Percentiles rank a stretch among this genome's conserved stretches.
phyloP scores from a whole-genome alignment of 2,113 vertebrate genomes.

The Oostethus manadensis region DNA sequence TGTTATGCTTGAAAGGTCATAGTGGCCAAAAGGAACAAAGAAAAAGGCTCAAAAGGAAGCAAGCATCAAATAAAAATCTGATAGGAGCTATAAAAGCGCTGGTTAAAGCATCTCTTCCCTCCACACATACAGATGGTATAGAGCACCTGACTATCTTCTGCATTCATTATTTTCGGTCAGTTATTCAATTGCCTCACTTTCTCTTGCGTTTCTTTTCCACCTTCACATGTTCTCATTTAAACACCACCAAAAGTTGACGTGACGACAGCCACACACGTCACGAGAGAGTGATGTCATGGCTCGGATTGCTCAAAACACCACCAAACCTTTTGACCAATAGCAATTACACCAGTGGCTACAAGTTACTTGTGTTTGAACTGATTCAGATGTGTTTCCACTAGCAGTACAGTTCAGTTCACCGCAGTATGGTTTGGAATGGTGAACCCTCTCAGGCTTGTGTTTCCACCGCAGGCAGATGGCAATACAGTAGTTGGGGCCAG shows the following conservation, averaged over 20 bases:
- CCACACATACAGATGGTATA: slow-evolving; percentile 20
- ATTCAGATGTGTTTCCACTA: slow-evolving; percentile 15
- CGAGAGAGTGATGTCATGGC: slow-evolving; percentile 43
- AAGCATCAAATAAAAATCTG: slow-evolving; percentile 54
- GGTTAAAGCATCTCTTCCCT: slow-evolving; percentile 41
- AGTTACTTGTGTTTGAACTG: slow-evolving; percentile 27
- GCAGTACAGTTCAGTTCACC: slow-evolving; percentile 8
- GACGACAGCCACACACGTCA: slow-evolving; percentile 20
- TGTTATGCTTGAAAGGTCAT: slow-evolving; percentile 47
- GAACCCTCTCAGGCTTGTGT: not conserved
- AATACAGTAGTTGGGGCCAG: not conserved
- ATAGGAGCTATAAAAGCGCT: slow-evolving; percentile 56
- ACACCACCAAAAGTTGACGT: slow-evolving; percentile 11
- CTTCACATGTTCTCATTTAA: slow-evolving; percentile 33
- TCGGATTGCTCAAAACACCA: slow-evolving; percentile 27
- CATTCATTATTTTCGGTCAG: not conserved
- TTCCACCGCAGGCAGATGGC: slow-evolving; percentile 5
- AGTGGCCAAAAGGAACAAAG: slow-evolving; percentile 57
- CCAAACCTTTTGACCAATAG: slow-evolving; percentile 33
- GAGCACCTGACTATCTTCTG: slow-evolving; percentile 21
- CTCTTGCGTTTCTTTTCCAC: slow-evolving; percentile 11
- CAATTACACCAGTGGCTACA: slow-evolving; percentile 24
- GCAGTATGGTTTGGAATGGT: not conserved
- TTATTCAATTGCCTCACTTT: slow-evolving; percentile 1
- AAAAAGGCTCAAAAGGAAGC: slow-evolving; percentile 25